Percentiles rank a stretch among this genome's conserved stretches.
phyloP scores from a whole-genome alignment of 1,140 invertebrate genomes.

The Pseudomyrmex sp. region DNA sequence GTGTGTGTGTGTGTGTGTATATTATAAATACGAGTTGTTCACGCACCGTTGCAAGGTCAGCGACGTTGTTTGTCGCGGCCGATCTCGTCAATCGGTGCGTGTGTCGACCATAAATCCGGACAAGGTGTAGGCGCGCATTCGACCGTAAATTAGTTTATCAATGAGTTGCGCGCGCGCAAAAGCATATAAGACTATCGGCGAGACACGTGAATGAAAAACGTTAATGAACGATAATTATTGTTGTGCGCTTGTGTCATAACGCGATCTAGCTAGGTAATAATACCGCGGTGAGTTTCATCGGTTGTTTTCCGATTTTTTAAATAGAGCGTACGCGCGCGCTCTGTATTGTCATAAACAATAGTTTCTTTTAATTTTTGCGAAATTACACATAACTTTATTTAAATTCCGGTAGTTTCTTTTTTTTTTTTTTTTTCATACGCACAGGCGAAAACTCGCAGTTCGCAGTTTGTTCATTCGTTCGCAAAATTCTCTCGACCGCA shows the following conservation, averaged over 20 bases:
- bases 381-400: background rate
- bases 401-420: background rate
- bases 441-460: conserved; percentile 18
- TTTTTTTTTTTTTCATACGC: conserved; percentile 10
- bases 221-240: conserved; percentile 22
- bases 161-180: background rate
- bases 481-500: conserved; percentile 18
- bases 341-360: background rate
- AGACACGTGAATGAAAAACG: conserved; percentile 4
- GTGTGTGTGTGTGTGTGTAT: background rate
- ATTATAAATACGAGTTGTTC: conserved; percentile 37
- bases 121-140: conserved; percentile 52
- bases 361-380: background rate
- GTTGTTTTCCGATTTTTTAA: background rate
- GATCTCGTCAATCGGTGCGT: conserved; percentile 35
- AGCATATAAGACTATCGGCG: background rate
- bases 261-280: background rate
- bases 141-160: conserved; percentile 58
- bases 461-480: conserved; percentile 28
- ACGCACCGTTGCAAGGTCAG: conserved; percentile 41
- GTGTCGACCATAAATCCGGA: conserved; percentile 52
- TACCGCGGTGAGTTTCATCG: background rate
- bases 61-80: conserved; percentile 11
- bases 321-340: too few species aligned
- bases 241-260: background rate